Percentiles rank a stretch among this genome's conserved stretches.
Conservation (phyloP, 2,888 invertebrate genomes). For the Malthinus seriepunctatus region DNA sequence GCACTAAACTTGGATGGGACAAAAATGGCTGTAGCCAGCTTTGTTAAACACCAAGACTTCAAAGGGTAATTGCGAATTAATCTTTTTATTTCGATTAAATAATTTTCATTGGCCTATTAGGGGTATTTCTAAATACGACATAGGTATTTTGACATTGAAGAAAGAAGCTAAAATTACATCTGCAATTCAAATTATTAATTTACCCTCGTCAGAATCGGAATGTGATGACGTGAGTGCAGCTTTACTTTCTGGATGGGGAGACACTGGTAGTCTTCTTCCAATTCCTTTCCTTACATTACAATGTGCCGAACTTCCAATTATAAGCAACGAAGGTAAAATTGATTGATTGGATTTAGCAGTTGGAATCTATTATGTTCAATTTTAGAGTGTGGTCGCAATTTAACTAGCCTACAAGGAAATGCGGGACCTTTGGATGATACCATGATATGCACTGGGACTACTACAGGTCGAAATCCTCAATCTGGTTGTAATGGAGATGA, state of each 20-base stretch:
- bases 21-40: not conserved
- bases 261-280: not conserved
- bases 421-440: constrained; percentile 3
- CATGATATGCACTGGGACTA: constrained; percentile 9
- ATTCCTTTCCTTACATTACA: not conserved
- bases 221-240: not conserved
- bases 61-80: not conserved
- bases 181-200: not conserved
- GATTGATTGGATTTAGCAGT: not conserved
- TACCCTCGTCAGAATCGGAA: not conserved
- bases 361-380: not conserved
- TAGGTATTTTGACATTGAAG: not conserved
- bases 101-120: not conserved
- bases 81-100: not conserved
- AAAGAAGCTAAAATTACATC: not conserved
- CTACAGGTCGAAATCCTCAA: not conserved
- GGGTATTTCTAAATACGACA: constrained; percentile 5
- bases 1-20: constrained; percentile 4
- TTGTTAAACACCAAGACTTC: not conserved
- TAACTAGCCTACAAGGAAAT: not conserved
- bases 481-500: constrained; percentile 10
- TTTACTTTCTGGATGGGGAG: constrained; percentile 8
- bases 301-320: not conserved
- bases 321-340: constrained; percentile 3
- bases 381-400: constrained; percentile 5